These are phyloP conservation scores for Equus przewalskii DNA, from an alignment of 2,113 vertebrate species.

Conservation along the genomic window DNA sequence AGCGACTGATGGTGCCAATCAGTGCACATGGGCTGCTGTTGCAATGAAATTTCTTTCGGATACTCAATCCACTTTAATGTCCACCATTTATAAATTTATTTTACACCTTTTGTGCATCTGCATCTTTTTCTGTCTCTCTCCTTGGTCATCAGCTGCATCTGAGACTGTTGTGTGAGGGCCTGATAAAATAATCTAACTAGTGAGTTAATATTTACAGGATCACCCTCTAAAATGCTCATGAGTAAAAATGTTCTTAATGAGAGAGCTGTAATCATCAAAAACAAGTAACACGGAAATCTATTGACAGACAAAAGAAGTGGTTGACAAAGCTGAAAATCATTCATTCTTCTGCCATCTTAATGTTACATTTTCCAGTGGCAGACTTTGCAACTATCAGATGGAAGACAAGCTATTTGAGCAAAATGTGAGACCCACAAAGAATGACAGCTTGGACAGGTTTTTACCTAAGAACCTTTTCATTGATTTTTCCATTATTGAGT, in stretches of 20 bases:
- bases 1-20: not conserved
- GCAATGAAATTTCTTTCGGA: not conserved
- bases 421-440: conserved; percentile 53
- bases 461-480: conserved; percentile 61
- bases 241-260: not conserved
- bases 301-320: not conserved
- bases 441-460: conserved; percentile 12
- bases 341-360: not conserved
- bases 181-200: not conserved
- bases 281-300: not conserved
- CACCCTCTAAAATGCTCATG: conserved; percentile 6
- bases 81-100: not conserved
- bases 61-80: not conserved
- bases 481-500: conserved; percentile 68
- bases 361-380: not conserved
- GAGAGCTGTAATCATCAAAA: not conserved
- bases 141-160: not conserved
- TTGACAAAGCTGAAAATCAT: conserved; percentile 33
- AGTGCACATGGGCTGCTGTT: not conserved
- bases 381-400: not conserved
- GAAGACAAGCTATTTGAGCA: conserved; percentile 41
- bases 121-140: not conserved
- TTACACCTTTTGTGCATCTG: not conserved
- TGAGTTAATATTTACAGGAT: not conserved
- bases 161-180: not conserved